Evolutionary conservation across 2,113 vertebrate species (phyloP), one percentile per base, ranked within the genome.

Genomic region (Labeo rohita): DNA sequence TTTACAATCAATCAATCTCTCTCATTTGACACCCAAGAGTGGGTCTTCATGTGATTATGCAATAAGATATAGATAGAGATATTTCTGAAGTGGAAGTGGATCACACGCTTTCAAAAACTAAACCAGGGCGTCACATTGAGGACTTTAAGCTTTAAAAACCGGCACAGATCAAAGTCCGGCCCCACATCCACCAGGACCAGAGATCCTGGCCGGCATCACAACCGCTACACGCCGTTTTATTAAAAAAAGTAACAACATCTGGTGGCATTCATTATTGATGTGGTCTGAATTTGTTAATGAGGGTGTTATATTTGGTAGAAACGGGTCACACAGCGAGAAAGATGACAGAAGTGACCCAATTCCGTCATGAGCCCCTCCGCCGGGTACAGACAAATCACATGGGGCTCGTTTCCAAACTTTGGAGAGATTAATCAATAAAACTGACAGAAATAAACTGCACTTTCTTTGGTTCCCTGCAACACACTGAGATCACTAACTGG

Each of bases 191-290:
- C 11, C 23, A n/a, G 43, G 12, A 77, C 56, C 43, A 61, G 61
- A 82, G 61, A 12, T 16, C 76, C 28, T 28, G 28, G 28, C 34
- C 39, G 28, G 76, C 56, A 63, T 4, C 72, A n/a, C 73, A 23
- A 65, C 21, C 8, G 59, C n/a, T 45, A 66, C 15, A 66, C 13
- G 8, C 10, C 36, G 15, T 49, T 70, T 82, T 68, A 68, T 66
- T 52, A 52, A 83, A 43, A 52, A 36, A 83, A 28, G 12, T 15
- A 16, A 77, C 11, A 94, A 93, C 93, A 95, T 95, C 94, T 95
- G 93, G 84, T 89, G 88, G 83, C 86, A 93, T 94, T 90, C 91
- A 93, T 92, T 92, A 93, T 93, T 93, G 86, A 94, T 86, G 87
- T 84, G 90, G 91, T 93, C 89, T 88, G 84, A 84, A 74, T 79